Base-by-base conservation (phyloP, 2,888 invertebrate species). In the Diplazon laetatorius region DNA sequence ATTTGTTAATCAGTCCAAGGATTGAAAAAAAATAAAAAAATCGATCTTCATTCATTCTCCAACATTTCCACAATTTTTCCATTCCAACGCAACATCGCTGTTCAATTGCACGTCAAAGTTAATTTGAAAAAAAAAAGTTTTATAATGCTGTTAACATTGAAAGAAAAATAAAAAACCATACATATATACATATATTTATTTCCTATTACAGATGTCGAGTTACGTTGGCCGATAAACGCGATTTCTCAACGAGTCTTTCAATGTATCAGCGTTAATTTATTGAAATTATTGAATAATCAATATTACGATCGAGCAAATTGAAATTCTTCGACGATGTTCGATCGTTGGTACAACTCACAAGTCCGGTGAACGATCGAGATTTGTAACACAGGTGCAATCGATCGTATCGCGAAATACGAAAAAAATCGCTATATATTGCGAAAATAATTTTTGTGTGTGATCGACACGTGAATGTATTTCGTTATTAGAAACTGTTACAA, bases 401-500 rank as follows among this genome's bases (percentile, higher is more conserved):
- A 10, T 30, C 39, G n/a, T 39, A 44, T n/a, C n/a, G 16, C 37
- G 37, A n/a, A 16, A 16, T 14, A 25, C 42, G 9, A 37, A 71
- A 52, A 69, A 63, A 57, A 70, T 39, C n/a, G 55, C 44, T 5
- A 30, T 30, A 30, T 69, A 69, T 70, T 57, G 73, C 73, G 50
- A 70, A 69, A 78, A 65, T 59, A 62, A 73, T 73, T n/a, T n/a
- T n/a, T n/a, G 59, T 70, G 48, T 60, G 69, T 48, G 74, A 70
- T 78, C 70, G 50, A 16, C 44, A 9, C 35, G 39, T 16, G n/a
- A n/a, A 46, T n/a, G 18, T 20, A 39, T 6, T 16, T 30, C 25
- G 8, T n/a, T 10, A 20, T 63, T 42, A 46, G 65, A 39, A 52
- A 71, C 57, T 9, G 39, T 78, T 74, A 70, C 74, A 74, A 78